Evolutionary conservation across 2,888 invertebrate species (phyloP).

Genomic region (Chrysomela aeneicollis): DNA sequence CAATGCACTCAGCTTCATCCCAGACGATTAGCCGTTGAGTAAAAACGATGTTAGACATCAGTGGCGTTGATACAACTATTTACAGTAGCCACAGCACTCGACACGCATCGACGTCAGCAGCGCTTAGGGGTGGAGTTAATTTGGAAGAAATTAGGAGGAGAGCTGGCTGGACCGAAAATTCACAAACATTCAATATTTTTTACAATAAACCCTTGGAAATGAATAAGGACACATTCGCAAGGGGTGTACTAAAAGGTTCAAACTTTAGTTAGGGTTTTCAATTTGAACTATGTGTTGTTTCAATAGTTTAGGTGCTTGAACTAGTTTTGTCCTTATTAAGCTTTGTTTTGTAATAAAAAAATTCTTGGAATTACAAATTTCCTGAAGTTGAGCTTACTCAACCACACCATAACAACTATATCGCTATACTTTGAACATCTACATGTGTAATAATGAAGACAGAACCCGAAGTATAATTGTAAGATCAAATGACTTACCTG

Average conservation of each 20-base stretch:
- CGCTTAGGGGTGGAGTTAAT: slow-evolving; percentile 33
- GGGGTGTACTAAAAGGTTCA: neutral
- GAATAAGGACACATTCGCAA: neutral
- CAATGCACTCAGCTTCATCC: slow-evolving; percentile 29
- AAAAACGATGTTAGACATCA: slow-evolving; percentile 29
- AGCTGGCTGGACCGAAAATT: slow-evolving; percentile 40
- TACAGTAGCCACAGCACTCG: slow-evolving; percentile 40
- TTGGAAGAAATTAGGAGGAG: slow-evolving; percentile 35
- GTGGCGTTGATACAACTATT: slow-evolving; percentile 36
- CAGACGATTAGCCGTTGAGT: slow-evolving; percentile 41
- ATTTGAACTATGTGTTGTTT: too few species aligned
- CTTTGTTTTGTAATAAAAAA: too few species aligned
- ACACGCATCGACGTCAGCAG: slow-evolving; percentile 43
- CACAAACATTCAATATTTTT: slow-evolving; percentile 36
- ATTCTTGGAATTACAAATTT: too few species aligned
- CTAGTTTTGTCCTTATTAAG: too few species aligned
- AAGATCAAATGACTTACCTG: too few species aligned
- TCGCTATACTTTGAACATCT: too few species aligned
- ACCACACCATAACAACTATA: too few species aligned
- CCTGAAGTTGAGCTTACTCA: too few species aligned
- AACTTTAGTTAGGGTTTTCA: too few species aligned
- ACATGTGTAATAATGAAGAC: too few species aligned
- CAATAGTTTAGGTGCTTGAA: too few species aligned
- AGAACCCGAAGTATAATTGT: too few species aligned
- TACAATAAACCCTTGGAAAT: slow-evolving; percentile 25